phyloP scores from a whole-genome alignment of 2,113 vertebrate species.

The Pollimyrus isidori region DNA sequence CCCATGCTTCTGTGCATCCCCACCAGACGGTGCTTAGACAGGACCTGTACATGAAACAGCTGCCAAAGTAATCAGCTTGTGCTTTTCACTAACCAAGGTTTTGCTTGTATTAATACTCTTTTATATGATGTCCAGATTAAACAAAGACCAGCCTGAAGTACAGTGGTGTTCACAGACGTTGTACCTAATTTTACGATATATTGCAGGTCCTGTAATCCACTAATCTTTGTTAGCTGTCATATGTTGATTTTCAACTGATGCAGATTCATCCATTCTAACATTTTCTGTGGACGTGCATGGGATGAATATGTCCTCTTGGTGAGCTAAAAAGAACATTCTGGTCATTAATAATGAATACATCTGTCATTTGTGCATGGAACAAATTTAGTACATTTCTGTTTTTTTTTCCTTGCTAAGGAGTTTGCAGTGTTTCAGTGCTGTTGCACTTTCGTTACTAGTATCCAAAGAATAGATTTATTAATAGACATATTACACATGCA shows the following conservation, averaged over 20 bases:
- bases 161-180: background rate
- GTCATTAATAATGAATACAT: constrained; percentile 31
- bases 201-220: constrained; percentile 2
- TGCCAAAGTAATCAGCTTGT: constrained; percentile 4
- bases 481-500: background rate
- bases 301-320: constrained; percentile 20
- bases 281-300: constrained; percentile 17
- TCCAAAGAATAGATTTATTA: background rate
- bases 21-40: background rate
- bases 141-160: background rate
- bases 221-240: background rate
- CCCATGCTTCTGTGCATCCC: constrained; percentile 21
- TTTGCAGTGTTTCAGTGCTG: constrained; percentile 19
- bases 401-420: background rate
- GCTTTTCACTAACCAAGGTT: constrained; percentile 25
- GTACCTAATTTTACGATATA: background rate
- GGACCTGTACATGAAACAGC: background rate
- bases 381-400: constrained; percentile 26
- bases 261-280: constrained; percentile 11
- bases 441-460: constrained; percentile 9
- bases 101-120: constrained; percentile 41
- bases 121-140: constrained; percentile 6
- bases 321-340: constrained; percentile 14
- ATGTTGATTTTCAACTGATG: background rate
- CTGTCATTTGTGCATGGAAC: constrained; percentile 35